Conservation (phyloP, 2,113 vertebrate genomes). For the Pungitius pungitius region DNA sequence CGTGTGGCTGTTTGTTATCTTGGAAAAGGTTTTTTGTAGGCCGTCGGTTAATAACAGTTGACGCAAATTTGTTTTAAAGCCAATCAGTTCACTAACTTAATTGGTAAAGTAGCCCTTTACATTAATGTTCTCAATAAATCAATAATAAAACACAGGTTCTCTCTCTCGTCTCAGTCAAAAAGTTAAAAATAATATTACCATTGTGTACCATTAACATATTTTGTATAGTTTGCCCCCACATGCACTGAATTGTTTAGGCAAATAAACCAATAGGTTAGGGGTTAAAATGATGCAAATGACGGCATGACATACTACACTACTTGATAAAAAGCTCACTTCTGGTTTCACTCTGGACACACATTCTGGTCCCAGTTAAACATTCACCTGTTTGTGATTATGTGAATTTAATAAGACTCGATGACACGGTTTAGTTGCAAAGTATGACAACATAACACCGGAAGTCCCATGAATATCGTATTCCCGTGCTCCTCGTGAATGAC, state of each 20-base stretch:
- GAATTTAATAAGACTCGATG: not conserved
- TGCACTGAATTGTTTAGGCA: too few species aligned
- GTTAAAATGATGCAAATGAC: too few species aligned
- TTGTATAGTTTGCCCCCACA: too few species aligned
- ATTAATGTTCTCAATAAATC: not conserved
- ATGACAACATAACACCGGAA: not conserved
- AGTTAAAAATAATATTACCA: too few species aligned
- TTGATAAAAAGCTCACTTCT: not conserved
- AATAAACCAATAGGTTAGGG: not conserved
- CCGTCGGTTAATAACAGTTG: too few species aligned
- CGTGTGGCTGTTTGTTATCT: not conserved
- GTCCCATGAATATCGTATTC: not conserved
- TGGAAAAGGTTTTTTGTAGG: not conserved
- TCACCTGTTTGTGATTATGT: not conserved
- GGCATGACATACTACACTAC: too few species aligned
- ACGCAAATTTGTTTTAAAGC: too few species aligned
- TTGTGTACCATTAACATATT: too few species aligned
- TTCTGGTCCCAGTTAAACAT: not conserved
- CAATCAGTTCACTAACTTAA: not conserved
- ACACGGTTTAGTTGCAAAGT: not conserved
- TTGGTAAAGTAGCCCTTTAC: not conserved
- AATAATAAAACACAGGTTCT: not conserved
- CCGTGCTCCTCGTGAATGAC: not conserved
- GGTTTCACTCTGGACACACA: not conserved
- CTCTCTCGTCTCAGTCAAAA: too few species aligned